Evolutionary conservation across 2,797 vertebrate species (phyloP).

Genomic region (Chromis chromis): DNA sequence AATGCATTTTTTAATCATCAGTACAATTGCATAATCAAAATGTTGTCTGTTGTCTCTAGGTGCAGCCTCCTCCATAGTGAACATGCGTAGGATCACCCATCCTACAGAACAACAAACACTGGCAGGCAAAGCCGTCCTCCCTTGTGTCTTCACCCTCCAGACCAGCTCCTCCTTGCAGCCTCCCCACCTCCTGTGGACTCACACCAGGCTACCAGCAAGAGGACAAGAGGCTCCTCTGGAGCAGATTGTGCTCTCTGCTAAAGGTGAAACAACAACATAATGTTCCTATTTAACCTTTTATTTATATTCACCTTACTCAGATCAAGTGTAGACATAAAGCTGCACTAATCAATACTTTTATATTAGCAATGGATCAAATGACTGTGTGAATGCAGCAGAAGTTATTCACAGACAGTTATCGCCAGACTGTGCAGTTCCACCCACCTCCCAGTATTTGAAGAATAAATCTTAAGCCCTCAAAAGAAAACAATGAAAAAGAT

Average conservation of each 20-base stretch:
- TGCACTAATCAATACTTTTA: slow-evolving; percentile 11
- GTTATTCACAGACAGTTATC: slow-evolving; percentile 10
- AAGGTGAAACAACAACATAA: slow-evolving; percentile 63
- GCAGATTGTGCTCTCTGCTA: slow-evolving; percentile 82
- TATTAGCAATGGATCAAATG: not conserved
- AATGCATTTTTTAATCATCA: not conserved
- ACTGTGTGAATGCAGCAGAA: not conserved
- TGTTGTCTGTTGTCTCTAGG: slow-evolving; percentile 60
- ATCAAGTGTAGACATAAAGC: not conserved
- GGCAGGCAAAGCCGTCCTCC: slow-evolving; percentile 87
- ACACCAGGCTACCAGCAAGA: slow-evolving; percentile 71
- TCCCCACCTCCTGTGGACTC: slow-evolving; percentile 92
- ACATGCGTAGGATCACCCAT: slow-evolving; percentile 87
- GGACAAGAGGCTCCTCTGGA: slow-evolving; percentile 78
- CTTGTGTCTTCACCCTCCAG: slow-evolving; percentile 89
- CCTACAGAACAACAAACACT: slow-evolving; percentile 80
- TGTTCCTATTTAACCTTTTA: slow-evolving; percentile 3
- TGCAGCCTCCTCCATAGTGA: slow-evolving; percentile 85
- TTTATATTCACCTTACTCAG: not conserved
- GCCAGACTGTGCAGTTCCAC: slow-evolving; percentile 1
- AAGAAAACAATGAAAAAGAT: not conserved
- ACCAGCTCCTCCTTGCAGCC: slow-evolving; percentile 64
- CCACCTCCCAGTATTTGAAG: not conserved
- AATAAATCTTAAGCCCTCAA: not conserved
- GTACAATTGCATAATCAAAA: slow-evolving; percentile 16